Base-by-base conservation (phyloP, 2,113 vertebrate genomes). In the Indicator indicator region DNA sequence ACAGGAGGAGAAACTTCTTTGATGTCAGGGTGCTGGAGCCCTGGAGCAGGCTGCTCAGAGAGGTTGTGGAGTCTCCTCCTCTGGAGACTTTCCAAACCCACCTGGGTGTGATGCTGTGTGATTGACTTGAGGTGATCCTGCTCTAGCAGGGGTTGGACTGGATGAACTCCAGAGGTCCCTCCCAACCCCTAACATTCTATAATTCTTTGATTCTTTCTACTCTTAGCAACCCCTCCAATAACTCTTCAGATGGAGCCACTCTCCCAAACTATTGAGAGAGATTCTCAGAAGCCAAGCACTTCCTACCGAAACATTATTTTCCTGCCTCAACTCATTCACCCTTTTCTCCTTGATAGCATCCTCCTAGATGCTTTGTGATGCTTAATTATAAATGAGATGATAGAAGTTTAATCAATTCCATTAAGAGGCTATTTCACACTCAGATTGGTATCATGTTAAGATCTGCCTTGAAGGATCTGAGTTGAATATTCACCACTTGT, bases 371-470 rank as follows among this genome's bases (percentile, higher is more conserved):
- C 26, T 89, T 84, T 74, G 62, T 75, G 68, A 76, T 80, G 26
- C 23, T 90, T 60, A 91, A 90, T 81, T 86, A 87, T 80, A 94
- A 69, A 85, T 83, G 36, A 88, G 14, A 67, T 60, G 1, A 82
- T 64, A 86, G 83, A 92, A 72, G 26, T 74, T 87, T 72, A 94
- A 92, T 68, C 58, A 72, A 68, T 89, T 75, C 67, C 32, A 58
- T 86, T 78, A 95, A 55, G 21, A 90, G 33, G 56, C 56, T 81
- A 20, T 90, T 89, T 90, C 63, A 75, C 62, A 90, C 58, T 86
- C 65, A 89, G 17, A 52, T 24, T 59, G 52, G 36, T 67, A 86
- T 78, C 24, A 16, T 44, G 38, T 84, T 90, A 90, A 74, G 62
- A 48, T 72, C 68, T 82, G 14, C 42, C 24, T 83, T 68, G 42